Base-by-base conservation (phyloP, 2,888 invertebrate species). In the Pterostichus madidus region DNA sequence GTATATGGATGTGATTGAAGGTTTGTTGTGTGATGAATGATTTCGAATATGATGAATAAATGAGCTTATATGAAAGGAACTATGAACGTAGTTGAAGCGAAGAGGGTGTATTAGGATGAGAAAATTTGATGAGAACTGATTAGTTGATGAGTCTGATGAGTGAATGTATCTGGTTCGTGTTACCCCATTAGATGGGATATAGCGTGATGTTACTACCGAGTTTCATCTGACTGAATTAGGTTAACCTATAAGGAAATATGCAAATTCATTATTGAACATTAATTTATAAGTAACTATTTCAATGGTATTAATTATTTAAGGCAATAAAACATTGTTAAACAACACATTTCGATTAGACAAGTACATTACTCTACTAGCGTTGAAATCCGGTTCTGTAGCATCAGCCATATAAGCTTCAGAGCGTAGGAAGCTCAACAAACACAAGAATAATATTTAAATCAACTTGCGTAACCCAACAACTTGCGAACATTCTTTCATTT, bases 401-500 rank as follows among this genome's bases (percentile, higher is more conserved):
- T 64, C 31, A 35, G n/a, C 64, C 64, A 64, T 64, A 32, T 64
- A 64, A n/a, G 64, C 32, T 7, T 32, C 7, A 7, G n/a, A 35
- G 64, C 64, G 64, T 64, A 64, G 64, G 64, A 64, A 64, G 64
- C 32, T 32, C 64, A 64, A 73, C 73, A 73, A 39, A 73, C 46
- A 44, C 73, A 10, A 49, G n/a, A 3, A 49, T 49, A 64, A 64
- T 64, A 64, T 64, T 64, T 32, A 64, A 73, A 49, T 73, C 31
- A 46, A 44, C 49, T 73, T 73, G 73, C 73, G 49, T 73, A 73
- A 64, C 31, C 35, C 31, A 31, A 73, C 73, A 73, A 73, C 73
- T 46, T 73, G 73, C 44, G 73, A 73, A 73, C 73, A 73, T 73
- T 73, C 24, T 73, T 46, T 73, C 73, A 73, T 73, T 73, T 73